phyloP scores from a whole-genome alignment of 2,797 vertebrate species.

The Acipenser transmontanus region DNA sequence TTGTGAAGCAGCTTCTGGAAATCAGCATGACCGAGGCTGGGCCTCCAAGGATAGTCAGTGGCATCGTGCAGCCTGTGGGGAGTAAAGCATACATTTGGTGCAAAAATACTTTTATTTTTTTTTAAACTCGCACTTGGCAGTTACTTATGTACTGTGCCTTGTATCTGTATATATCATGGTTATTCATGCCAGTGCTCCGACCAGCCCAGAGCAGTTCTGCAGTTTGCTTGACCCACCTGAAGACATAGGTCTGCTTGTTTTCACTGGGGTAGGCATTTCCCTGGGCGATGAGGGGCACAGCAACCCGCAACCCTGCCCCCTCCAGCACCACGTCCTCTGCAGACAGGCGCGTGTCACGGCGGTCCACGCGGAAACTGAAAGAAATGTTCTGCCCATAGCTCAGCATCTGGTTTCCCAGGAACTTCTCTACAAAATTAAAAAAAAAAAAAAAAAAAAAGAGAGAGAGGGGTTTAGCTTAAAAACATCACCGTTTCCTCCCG shows the following conservation, averaged over 20 bases:
- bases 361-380: constrained; percentile 81
- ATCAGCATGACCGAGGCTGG: constrained; percentile 68
- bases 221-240: constrained; percentile 62
- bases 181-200: no score
- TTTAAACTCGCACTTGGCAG: no score
- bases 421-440: constrained; percentile 66
- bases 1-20: constrained; percentile 94
- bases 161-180: no score
- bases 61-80: constrained; percentile 78
- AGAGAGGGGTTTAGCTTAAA: no score
- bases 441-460: no score
- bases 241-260: constrained; percentile 69
- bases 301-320: constrained; percentile 73
- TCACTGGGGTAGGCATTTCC: constrained; percentile 89
- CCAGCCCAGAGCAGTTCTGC: no score
- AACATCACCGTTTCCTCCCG: no score
- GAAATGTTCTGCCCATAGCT: constrained; percentile 92
- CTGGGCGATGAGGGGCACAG: constrained; percentile 89
- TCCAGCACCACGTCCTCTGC: constrained; percentile 91
- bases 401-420: constrained; percentile 82
- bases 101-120: no score
- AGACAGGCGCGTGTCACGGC: constrained; percentile 80
- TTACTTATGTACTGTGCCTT: no score
- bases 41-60: constrained; percentile 86
- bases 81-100: not conserved